Evolutionary conservation across 2,113 vertebrate genomes (phyloP).

Genomic region (Indicator indicator): DNA sequence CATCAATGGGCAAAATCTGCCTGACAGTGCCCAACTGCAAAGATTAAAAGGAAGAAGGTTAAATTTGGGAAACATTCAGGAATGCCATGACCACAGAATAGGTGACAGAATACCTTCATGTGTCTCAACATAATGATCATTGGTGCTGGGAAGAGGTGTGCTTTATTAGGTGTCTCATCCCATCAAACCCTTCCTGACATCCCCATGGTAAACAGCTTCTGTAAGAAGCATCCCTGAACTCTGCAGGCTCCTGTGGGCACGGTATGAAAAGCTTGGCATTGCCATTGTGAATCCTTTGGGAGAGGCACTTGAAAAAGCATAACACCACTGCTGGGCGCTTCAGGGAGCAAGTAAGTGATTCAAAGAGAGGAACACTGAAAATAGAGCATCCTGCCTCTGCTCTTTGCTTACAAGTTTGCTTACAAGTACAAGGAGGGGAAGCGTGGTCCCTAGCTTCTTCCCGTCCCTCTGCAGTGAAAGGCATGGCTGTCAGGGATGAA

Average conservation of each 20-base stretch:
- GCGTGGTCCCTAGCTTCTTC: fast-evolving
- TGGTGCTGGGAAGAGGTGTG: not conserved
- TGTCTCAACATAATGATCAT: not conserved
- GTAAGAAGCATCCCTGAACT: not conserved
- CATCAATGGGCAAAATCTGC: not conserved
- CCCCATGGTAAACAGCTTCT: not conserved
- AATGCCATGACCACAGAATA: not conserved
- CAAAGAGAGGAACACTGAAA: not conserved
- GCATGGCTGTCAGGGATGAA: fast-evolving
- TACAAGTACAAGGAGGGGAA: not conserved
- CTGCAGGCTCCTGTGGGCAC: fast-evolving
- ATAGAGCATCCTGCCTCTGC: fast-evolving
- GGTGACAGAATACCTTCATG: not conserved
- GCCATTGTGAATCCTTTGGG: not conserved
- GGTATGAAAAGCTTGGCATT: not conserved
- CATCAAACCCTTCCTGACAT: not conserved
- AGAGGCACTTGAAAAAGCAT: not conserved
- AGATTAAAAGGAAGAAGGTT: not conserved
- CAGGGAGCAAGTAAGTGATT: not conserved
- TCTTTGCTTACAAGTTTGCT: not conserved
- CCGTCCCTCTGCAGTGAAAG: not conserved
- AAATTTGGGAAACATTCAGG: not conserved
- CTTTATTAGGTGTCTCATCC: not conserved
- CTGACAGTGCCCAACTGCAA: not conserved
- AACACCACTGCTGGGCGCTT: not conserved